Evolutionary conservation across 30 jellyfish, hydroid and myxozoan genomes (phyloP), one percentile per base, ranked within the genome.

Genomic region (Hydractinia symbiolongicarpus): DNA sequence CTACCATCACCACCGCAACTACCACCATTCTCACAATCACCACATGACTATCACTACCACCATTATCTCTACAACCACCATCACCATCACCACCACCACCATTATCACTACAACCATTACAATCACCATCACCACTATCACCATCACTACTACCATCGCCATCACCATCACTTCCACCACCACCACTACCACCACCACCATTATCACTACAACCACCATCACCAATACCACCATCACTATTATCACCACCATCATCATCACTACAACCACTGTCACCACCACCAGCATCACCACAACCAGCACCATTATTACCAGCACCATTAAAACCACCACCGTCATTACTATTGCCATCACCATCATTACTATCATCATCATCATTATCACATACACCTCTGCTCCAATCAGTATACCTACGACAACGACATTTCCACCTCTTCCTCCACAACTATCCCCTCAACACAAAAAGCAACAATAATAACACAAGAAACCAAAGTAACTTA

Each of bases 111-210:
- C 50, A 5, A 6, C 88, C 88, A 78, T 51, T 7, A 15, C 83
- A 91, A 66, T 70, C 61, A 54, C 54, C 53, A 62, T 50, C 86
- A 51, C 81, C 16, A 17, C 91, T 93, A 50, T 30, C 70, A 5
- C 94, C 94, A 5, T 60, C 86, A 78, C 82, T 82, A 21, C 87
- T 84, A 53, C 17, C 67, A 21, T 87, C 94, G 0, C 51, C 86
- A 78, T n/a, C n/a, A n/a, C 73, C 85, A 15, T 79, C 80, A 57
- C n/a, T 9, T 57, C 68, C 68, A 9, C 68, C 68, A 57, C n/a
- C 68, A 60, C 61, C 82, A 9, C 84, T 90, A 44, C 5, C 72
- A 71, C 8, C 5, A 50, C 57, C 50, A 7, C 44, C 76, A 52
- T 76, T 56, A 72, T 89, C 89, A 67, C 78, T 67, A 14, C 30